Evolutionary conservation across 37 sponge, comb jelly and placozoan genomes (phyloP).

Genomic region (Oopsacas minuta): DNA sequence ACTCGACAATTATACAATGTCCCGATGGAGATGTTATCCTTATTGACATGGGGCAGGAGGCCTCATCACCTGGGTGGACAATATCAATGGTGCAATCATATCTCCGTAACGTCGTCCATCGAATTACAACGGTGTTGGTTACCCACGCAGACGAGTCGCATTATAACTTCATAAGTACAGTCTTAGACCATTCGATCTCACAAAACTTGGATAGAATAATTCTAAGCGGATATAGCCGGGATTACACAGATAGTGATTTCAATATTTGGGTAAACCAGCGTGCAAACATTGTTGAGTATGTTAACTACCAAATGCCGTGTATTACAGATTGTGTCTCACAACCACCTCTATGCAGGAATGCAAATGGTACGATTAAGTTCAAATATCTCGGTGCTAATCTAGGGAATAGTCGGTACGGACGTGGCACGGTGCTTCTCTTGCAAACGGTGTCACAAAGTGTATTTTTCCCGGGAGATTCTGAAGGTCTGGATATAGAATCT

Average conservation of each 20-base stretch:
- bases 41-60: neutral
- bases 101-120: neutral
- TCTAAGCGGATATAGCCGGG: neutral
- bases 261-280: neutral
- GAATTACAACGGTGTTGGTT: neutral
- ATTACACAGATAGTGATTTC: neutral
- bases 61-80: neutral
- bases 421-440: neutral
- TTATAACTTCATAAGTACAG: conserved; percentile 5
- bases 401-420: neutral
- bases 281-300: conserved; percentile 9
- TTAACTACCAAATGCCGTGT: neutral
- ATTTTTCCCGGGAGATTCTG: conserved; percentile 13
- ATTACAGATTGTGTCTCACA: neutral
- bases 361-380: neutral
- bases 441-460: neutral
- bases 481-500: conserved; percentile 16
- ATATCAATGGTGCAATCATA: neutral
- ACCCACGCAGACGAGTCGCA: neutral
- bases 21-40: neutral
- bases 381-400: neutral
- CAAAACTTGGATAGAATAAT: neutral
- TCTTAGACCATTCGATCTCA: neutral
- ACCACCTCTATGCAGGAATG: neutral
- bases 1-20: conserved; percentile 6